phyloP scores from a whole-genome alignment of 2,888 invertebrate species.

The Opisthograptis luteolata region DNA sequence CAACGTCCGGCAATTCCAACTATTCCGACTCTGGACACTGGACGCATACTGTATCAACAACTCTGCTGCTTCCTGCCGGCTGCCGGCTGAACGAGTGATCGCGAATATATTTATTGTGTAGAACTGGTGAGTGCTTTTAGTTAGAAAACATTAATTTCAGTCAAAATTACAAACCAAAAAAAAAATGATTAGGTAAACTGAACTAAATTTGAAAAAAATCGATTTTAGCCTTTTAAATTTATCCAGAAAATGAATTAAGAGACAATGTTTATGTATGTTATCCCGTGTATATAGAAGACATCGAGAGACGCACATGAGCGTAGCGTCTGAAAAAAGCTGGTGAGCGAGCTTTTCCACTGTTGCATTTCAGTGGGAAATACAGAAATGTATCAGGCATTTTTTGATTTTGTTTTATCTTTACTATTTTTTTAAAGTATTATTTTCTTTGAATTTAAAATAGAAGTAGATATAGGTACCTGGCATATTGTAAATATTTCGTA shows the following conservation, averaged over 20 bases:
- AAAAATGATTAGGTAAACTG: not conserved
- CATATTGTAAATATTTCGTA: no score
- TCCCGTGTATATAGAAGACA: constrained; percentile 4
- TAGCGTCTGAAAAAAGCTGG: constrained; percentile 67
- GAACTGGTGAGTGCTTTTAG: constrained; percentile 67
- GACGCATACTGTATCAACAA: constrained; percentile 51
- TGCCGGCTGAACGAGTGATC: constrained; percentile 60
- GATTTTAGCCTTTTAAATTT: no score
- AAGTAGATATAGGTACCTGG: no score
- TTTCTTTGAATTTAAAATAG: no score
- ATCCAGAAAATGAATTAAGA: not conserved
- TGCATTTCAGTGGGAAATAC: constrained; percentile 45
- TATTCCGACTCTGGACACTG: constrained; percentile 51
- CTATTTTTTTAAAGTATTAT: no score
- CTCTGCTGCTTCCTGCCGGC: constrained; percentile 45
- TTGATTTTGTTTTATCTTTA: not conserved
- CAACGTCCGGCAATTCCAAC: constrained; percentile 68
- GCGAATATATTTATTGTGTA: constrained; percentile 59
- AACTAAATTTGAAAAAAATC: not conserved
- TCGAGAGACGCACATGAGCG: constrained; percentile 38
- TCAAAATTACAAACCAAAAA: not conserved
- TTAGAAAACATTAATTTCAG: constrained; percentile 20
- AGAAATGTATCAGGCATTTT: constrained; percentile 16
- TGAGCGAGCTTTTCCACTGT: constrained; percentile 66
- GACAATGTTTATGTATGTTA: constrained; percentile 5